Conservation (phyloP, 2,888 invertebrate genomes). For the Apotomis turbidana region DNA sequence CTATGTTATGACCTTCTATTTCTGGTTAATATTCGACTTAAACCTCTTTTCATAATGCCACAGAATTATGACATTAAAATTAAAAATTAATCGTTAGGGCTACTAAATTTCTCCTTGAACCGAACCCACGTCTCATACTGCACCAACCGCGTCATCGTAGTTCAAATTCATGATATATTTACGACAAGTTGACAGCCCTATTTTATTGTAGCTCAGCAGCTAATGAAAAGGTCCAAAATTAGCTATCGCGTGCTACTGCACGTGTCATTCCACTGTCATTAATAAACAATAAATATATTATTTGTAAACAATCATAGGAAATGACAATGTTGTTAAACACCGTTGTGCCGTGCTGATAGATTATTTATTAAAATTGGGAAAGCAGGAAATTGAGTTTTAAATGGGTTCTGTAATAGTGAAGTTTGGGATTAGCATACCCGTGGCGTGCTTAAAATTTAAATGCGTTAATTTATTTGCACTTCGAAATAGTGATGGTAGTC, state of each 20-base stretch:
- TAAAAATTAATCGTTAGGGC: too few species aligned
- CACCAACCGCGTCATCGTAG: too few species aligned
- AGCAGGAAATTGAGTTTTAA: background rate
- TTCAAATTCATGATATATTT: background rate
- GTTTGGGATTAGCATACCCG: background rate
- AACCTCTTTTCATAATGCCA: too few species aligned
- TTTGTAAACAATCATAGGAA: constrained; percentile 6
- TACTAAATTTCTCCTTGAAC: too few species aligned
- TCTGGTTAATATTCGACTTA: too few species aligned
- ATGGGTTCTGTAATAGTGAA: background rate
- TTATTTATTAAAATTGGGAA: constrained; percentile 11
- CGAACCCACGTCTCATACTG: too few species aligned
- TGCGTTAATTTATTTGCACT: too few species aligned
- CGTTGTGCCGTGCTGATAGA: constrained; percentile 19
- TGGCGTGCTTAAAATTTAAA: too few species aligned
- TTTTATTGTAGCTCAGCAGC: constrained; percentile 2
- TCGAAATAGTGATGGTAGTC: too few species aligned
- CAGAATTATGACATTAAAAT: too few species aligned
- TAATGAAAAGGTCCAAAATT: constrained; percentile 21
- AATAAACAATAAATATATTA: constrained; percentile 34
- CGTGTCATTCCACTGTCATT: constrained; percentile 20
- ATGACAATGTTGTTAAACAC: constrained; percentile 20
- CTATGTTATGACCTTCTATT: too few species aligned
- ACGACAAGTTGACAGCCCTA: constrained; percentile 4
- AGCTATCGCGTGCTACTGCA: constrained; percentile 9